Base-by-base conservation (phyloP, 2,113 vertebrate genomes). In the Clarias gariepinus region DNA sequence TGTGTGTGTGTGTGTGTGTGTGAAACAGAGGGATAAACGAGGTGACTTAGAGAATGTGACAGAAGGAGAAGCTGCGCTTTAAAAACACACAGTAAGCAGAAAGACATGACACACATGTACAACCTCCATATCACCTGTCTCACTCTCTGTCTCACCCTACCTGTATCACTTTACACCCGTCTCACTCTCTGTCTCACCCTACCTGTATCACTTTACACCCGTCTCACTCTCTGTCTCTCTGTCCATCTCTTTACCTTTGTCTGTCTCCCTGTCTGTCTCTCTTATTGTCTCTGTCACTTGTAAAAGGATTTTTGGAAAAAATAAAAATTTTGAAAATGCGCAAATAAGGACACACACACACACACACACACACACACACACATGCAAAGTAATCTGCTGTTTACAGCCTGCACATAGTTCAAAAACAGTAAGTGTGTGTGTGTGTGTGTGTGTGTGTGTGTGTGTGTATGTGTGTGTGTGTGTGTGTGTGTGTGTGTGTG, bases 71-170 rank as follows among this genome's bases (percentile, higher is more conserved):
- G 87, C 85, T 80, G 71, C 41, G 84, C 78, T 89, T 88, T 91
- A 90, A 91, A 90, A 90, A 88, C 85, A 90, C 55, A 73, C 87
- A 89, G 88, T 87, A 86, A 91, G 88, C 90, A 89, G 88, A 91
- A 91, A 89, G 87, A 86, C 87, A 88, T 64, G 76, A 91, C 86
- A 87, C 80, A 82, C 81, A 82, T 81, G 81, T 41, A 81, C 57
- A 61, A 58, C 57, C 69, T 57, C 68, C 30, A 33, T 69, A 63
- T 55, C 52, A 36, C 30, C 57, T 23, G 19, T 66, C 61, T 73
- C 69, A 12, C 36, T 73, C 73, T 71, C 73, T 61, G 53, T 82
- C 47, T 66, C 23, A 64, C 21, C 53, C 55, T 74, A 47, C 41
- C 41, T 47, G 41, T 41, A 3, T 41, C 3, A 41, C 41, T 41